Percentiles rank a stretch among this genome's conserved stretches.
phyloP scores from a whole-genome alignment of 2,113 vertebrate genomes.

The Phainopepla nitens region DNA sequence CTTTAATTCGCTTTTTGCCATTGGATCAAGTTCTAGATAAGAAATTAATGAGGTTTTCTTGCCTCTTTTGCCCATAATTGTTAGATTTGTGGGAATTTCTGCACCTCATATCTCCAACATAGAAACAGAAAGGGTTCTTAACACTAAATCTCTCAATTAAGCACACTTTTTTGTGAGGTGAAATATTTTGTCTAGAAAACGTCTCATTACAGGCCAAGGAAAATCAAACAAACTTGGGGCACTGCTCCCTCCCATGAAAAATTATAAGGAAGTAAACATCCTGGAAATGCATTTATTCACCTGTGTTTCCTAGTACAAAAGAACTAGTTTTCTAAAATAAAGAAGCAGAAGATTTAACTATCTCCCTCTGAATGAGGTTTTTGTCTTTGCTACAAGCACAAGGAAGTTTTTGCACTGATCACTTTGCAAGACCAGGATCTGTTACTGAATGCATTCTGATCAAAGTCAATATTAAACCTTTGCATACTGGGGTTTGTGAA shows the following conservation, averaged over 20 bases:
- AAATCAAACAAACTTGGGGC: neutral
- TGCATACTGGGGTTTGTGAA: neutral
- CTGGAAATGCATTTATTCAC: neutral
- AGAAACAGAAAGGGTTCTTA: neutral
- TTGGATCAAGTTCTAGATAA: neutral
- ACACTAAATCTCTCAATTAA: neutral
- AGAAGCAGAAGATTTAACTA: neutral
- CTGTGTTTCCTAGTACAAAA: neutral
- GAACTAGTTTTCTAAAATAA: neutral
- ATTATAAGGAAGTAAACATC: neutral
- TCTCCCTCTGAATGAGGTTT: neutral
- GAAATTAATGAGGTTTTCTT: neutral
- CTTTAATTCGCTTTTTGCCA: neutral
- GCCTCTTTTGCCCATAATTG: neutral
- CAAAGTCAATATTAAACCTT: neutral
- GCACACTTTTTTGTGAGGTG: neutral
- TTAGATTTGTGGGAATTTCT: neutral
- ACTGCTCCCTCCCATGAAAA: neutral
- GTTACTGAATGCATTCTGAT: neutral
- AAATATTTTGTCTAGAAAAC: neutral
- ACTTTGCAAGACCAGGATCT: neutral
- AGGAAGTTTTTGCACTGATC: neutral
- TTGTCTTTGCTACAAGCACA: neutral
- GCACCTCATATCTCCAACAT: rapidly evolving
- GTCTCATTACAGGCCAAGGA: neutral